Evolutionary conservation across 1,140 invertebrate genomes (phyloP).

Genomic region (Rhagoletis pomonella): DNA sequence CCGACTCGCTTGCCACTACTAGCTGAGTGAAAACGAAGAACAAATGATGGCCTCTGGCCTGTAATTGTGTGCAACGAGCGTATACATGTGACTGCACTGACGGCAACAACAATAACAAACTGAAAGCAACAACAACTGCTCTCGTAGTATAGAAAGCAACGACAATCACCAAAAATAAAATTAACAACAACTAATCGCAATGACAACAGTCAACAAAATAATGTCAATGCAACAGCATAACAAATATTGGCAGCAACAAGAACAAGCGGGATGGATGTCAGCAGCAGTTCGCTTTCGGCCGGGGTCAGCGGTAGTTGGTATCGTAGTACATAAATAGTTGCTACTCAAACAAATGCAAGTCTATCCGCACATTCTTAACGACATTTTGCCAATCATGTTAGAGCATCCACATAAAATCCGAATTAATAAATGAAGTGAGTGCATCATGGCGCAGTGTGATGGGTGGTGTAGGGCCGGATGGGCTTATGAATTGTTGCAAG

Average conservation of each 20-base stretch:
- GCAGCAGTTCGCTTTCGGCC: not conserved
- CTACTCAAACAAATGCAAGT: not conserved
- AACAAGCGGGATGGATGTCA: not conserved
- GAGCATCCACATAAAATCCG: slow-evolving; percentile 39
- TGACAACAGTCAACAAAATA: slow-evolving; percentile 42
- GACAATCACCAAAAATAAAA: slow-evolving; percentile 37
- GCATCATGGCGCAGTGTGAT: too few species aligned
- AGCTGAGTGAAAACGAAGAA: not conserved
- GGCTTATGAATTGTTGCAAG: too few species aligned
- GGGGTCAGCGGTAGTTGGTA: slow-evolving; percentile 8
- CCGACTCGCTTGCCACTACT: not conserved
- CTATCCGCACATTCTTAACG: slow-evolving; percentile 17
- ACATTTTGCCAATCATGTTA: slow-evolving; percentile 54
- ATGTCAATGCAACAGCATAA: slow-evolving; percentile 38
- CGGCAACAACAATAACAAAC: slow-evolving; percentile 24
- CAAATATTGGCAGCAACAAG: slow-evolving; percentile 16
- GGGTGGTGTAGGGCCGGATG: too few species aligned
- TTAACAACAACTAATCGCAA: slow-evolving; percentile 42
- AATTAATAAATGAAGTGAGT: slow-evolving; percentile 22
- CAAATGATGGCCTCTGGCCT: slow-evolving; percentile 48
- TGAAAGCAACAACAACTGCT: not conserved
- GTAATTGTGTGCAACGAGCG: slow-evolving; percentile 52
- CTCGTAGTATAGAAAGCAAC: not conserved
- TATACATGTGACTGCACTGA: slow-evolving; percentile 31
- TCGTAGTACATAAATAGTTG: not conserved